phyloP scores from a whole-genome alignment of 2,888 invertebrate genomes.

The Lepidochitona cinerea region DNA sequence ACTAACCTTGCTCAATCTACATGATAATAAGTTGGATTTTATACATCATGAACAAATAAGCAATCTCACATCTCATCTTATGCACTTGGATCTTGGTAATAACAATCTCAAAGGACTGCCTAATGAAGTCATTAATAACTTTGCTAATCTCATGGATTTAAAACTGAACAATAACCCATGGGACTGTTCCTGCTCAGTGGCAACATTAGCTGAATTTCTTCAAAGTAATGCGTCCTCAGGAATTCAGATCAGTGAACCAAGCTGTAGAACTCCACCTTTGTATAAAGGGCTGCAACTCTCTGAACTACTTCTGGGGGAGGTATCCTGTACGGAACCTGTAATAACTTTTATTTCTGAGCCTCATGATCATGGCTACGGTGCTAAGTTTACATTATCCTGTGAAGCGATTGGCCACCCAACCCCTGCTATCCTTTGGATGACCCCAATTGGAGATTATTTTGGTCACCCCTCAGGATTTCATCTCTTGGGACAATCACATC shows the following conservation, averaged over 20 bases:
- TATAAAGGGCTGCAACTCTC: slow-evolving; percentile 27
- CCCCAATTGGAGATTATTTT: slow-evolving; percentile 52
- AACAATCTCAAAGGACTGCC: slow-evolving; percentile 34
- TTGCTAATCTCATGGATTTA: slow-evolving; percentile 20
- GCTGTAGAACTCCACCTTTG: slow-evolving; percentile 37
- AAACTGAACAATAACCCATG: slow-evolving; percentile 46
- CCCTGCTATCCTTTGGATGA: slow-evolving; percentile 52
- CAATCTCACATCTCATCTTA: slow-evolving; percentile 22
- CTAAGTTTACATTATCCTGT: slow-evolving; percentile 42
- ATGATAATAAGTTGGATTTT: slow-evolving; percentile 36
- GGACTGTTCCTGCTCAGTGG: slow-evolving; percentile 56
- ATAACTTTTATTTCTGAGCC: slow-evolving; percentile 28
- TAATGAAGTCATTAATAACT: slow-evolving; percentile 17
- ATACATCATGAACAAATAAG: slow-evolving; percentile 12
- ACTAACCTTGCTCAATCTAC: slow-evolving; percentile 41
- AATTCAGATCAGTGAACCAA: slow-evolving; percentile 19
- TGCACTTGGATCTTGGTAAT: slow-evolving; percentile 23
- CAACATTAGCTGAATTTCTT: slow-evolving; percentile 28
- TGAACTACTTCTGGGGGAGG: slow-evolving; percentile 20
- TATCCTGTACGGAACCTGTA: slow-evolving; percentile 44
- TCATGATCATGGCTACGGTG: slow-evolving; percentile 21
- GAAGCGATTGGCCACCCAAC: slow-evolving; percentile 37
- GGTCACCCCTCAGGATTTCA: slow-evolving; percentile 28
- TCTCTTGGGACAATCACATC: slow-evolving; percentile 19
- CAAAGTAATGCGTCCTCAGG: slow-evolving; percentile 20